Evolutionary conservation across 2,113 vertebrate genomes (phyloP).

Genomic region (Donacobius atricapilla): DNA sequence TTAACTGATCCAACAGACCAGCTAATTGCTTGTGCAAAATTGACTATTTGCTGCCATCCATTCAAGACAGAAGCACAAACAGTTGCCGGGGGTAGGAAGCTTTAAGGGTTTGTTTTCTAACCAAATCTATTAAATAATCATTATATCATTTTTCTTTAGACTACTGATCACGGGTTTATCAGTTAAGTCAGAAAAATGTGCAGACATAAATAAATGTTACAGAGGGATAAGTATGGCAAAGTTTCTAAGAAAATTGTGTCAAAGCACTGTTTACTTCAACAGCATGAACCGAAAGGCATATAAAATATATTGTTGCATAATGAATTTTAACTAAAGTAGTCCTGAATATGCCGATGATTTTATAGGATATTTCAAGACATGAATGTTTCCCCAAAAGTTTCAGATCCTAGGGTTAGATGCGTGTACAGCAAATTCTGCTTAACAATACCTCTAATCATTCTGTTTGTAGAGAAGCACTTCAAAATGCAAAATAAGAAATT

Average conservation of each 20-base stretch:
- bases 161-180: background rate
- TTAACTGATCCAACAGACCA: constrained; percentile 68
- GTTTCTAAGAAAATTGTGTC: background rate
- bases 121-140: background rate
- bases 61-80: background rate
- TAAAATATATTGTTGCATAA: background rate
- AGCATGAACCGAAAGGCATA: background rate
- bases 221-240: background rate
- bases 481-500: background rate
- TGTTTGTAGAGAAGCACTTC: background rate
- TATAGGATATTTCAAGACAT: background rate
- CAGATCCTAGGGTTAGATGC: background rate
- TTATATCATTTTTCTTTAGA: background rate
- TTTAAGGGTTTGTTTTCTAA: background rate
- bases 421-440: background rate
- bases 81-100: fast-evolving
- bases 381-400: background rate
- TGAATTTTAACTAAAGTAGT: background rate
- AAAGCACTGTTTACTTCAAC: background rate
- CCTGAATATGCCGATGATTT: background rate
- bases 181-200: background rate
- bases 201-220: background rate
- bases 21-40: constrained; percentile 45
- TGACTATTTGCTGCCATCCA: constrained; percentile 13
- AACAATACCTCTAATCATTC: background rate